Evolutionary conservation across 2,888 invertebrate genomes (phyloP), one percentile per base, ranked within the genome.

Genomic region (Lypha dubia): DNA sequence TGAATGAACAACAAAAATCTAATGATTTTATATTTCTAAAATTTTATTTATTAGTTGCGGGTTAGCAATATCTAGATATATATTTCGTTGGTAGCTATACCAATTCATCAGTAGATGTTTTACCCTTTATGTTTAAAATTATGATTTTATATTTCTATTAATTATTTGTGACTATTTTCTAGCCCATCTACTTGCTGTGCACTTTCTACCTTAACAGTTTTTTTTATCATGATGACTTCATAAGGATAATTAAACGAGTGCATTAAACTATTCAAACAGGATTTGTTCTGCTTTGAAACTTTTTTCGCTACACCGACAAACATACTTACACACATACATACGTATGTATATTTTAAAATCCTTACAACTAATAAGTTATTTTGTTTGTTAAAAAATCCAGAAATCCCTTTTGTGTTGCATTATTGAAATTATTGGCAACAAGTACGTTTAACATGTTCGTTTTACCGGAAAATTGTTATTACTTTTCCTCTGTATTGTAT

Each of bases 381-480:
- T 79, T 75, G 49, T 71, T 79, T 75, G 67, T 38, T 80, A 20
- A 73, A 46, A 67, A 76, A 70, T 76, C 71, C 71, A 60, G 75
- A 84, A 84, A 68, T 68, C 60, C 70, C 49, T 67, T n/a, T 68
- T 49, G 51, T 22, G 53, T 46, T 63, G 35, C 17, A 60, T 49
- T 77, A 60, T 82, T 49, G 17, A 60, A 77, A 53, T 32, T 41
- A 51, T 70, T 60, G 60, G 73, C 76, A 82, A 68, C 73, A 76
- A 67, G 51, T 67, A 74, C 80, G 73, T 74, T 51, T 81, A 77
- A 86, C 73, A 81, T 60, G 75, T 70, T 84, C 74, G 46, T 80
- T 80, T 74, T 79, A 77, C 73, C 82, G 77, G 84, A 83, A 86
- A 86, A 86, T 84, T 83, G 70, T 80, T 86, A 83, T 86, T 86